Evolutionary conservation across 2,888 invertebrate species (phyloP), one percentile per base, ranked within the genome.

Genomic region (Xylocampa areola): DNA sequence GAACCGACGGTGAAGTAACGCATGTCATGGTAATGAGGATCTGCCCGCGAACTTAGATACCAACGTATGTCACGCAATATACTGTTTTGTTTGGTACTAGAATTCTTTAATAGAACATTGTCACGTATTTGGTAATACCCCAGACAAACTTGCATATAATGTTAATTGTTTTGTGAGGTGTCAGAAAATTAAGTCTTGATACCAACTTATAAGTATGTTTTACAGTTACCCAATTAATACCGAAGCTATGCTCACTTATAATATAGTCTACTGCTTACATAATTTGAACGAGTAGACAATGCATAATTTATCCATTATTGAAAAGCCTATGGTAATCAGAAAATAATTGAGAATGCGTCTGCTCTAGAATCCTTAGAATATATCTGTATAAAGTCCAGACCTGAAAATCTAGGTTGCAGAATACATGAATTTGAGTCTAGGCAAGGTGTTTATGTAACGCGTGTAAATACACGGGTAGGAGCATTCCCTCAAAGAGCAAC

Each of bases 1-100:
- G 92, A 93, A 92, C 86, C 69, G 66, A 51, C 67, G 68, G 80
- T 85, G 86, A 82, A 83, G 86, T 86, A 84, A 85, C 81, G 81
- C 74, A 51, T 70, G 71, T 76, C 75, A 82, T 82, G 76, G 72
- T 78, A 80, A 81, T 76, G 73, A 77, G 77, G 32, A 58, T 66
- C 65, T 66, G 68, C 52, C 65, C 68, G 68, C 64, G 65, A 60
- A 73, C 71, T 60, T 51, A 36, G 27, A 53, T 65, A 43, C 43
- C 30, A 19, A 29, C 19, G 45, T 52, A 43, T 39, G 61, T 52
- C 60, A 60, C 27, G 48, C 47, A 32, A 37, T 65, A 27, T 16
- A 45, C n/a, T 35, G 21, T 41, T 41, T 45, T 29, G 14, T 49
- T 44, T 17, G 4, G n/a, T n/a, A 43, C 37, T 39, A n/a, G 14